A percentile compares a stretch with the other conserved stretches of the same genome.
Evolutionary conservation across 1,140 invertebrate genomes (phyloP).

Genomic region (Uloborus diversus): DNA sequence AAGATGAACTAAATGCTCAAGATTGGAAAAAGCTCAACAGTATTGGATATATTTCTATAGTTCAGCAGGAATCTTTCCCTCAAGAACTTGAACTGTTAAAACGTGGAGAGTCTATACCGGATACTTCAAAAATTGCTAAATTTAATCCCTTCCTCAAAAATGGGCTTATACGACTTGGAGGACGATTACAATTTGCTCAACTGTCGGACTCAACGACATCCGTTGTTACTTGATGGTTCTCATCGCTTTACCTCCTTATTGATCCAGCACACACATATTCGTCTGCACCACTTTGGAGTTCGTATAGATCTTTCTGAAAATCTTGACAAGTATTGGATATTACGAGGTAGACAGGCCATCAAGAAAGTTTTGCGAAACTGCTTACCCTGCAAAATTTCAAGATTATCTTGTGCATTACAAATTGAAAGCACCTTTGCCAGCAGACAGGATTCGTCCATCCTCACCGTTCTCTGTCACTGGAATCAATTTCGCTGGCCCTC

Average conservation of each 20-base stretch:
- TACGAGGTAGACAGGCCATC: constrained; percentile 12
- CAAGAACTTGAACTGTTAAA: not conserved
- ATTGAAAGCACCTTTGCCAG: constrained; percentile 14
- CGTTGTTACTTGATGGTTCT: constrained; percentile 12
- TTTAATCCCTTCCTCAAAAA: constrained; percentile 26
- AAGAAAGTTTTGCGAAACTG: constrained; percentile 15
- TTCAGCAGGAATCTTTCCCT: constrained; percentile 12
- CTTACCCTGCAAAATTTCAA: not conserved
- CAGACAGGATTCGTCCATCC: not conserved
- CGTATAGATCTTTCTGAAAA: not conserved
- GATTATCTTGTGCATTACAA: constrained; percentile 5
- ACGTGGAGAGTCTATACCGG: not conserved
- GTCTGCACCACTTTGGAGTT: constrained; percentile 10
- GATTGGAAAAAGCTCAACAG: not conserved
- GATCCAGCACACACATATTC: not conserved
- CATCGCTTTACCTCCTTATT: constrained; percentile 3
- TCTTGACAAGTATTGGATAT: not conserved
- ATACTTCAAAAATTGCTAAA: constrained; percentile 3
- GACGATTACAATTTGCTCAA: constrained; percentile 16
- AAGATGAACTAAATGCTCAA: not conserved
- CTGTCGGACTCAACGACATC: not conserved
- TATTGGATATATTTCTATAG: constrained; percentile 8
- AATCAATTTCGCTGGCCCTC: constrained; percentile 16
- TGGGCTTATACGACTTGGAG: not conserved
- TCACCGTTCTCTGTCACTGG: not conserved